Evolutionary conservation across 2,888 invertebrate species (phyloP).

Genomic region (Perdita meconis): DNA sequence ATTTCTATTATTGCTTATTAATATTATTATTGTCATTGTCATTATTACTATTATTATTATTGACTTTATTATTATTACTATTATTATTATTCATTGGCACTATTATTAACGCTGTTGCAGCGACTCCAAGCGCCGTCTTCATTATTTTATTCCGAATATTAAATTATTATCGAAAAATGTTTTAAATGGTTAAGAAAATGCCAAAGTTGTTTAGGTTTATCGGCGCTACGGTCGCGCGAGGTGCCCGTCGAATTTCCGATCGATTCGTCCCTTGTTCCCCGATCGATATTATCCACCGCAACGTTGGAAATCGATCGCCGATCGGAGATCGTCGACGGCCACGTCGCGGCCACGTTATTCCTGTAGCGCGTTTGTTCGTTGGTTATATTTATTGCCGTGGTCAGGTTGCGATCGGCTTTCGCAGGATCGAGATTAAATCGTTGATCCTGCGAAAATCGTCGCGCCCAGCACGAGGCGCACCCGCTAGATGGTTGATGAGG

Average conservation of each 20-base stretch:
- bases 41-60: conserved; percentile 72
- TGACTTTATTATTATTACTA: conserved; percentile 68
- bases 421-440: conserved; percentile 66
- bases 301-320: conserved; percentile 9
- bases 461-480: conserved; percentile 39
- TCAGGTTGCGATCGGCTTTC: conserved; percentile 70
- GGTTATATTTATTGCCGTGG: conserved; percentile 78
- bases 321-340: conserved; percentile 37
- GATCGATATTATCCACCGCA: background rate
- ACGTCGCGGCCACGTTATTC: conserved; percentile 39
- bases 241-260: conserved; percentile 42
- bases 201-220: conserved; percentile 84
- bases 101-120: conserved; percentile 71
- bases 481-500: conserved; percentile 41
- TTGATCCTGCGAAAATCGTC: conserved; percentile 76
- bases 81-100: conserved; percentile 70
- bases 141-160: conserved; percentile 76
- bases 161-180: conserved; percentile 73
- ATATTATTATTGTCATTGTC: conserved; percentile 63
- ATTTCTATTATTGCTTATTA: conserved; percentile 78
- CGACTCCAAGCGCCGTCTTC: conserved; percentile 69
- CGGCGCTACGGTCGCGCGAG: conserved; percentile 60
- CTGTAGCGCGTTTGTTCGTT: conserved; percentile 76
- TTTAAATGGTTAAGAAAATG: conserved; percentile 82
- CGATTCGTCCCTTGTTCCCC: background rate